Percentiles rank a stretch among this genome's conserved stretches.
phyloP scores from a whole-genome alignment of 2,888 invertebrate species.

The Latrodectus hesperus region DNA sequence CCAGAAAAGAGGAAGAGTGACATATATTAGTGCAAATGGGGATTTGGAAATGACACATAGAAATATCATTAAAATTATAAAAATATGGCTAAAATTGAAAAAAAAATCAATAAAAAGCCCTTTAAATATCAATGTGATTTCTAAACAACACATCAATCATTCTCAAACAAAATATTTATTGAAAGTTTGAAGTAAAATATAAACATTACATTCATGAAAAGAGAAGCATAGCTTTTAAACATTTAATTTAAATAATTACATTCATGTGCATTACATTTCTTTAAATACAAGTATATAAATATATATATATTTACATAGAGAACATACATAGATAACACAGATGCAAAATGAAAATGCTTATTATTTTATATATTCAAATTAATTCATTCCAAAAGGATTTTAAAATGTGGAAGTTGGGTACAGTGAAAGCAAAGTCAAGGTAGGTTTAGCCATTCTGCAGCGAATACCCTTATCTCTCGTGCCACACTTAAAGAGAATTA shows the following conservation, averaged over 20 bases:
- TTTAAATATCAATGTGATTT: background rate
- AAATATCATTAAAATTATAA: background rate
- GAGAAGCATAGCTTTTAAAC: background rate
- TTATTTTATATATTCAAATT: background rate
- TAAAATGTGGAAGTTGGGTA: slow-evolving; percentile 14
- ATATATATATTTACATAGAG: too few species aligned
- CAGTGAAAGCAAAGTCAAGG: slow-evolving; percentile 24
- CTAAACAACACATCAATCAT: background rate
- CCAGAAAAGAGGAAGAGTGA: slow-evolving; percentile 33
- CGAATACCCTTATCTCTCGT: slow-evolving; percentile 39
- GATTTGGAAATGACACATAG: slow-evolving; percentile 16
- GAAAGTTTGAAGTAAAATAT: background rate
- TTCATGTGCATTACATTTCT: background rate
- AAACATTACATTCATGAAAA: too few species aligned
- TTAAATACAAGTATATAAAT: background rate
- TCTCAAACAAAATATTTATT: background rate
- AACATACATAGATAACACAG: too few species aligned
- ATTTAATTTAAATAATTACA: background rate
- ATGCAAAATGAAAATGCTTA: background rate
- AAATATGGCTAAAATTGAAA: slow-evolving; percentile 10
- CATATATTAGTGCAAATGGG: slow-evolving; percentile 39
- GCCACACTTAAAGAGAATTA: slow-evolving; percentile 1
- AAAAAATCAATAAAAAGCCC: slow-evolving; percentile 12
- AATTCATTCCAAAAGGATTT: slow-evolving; percentile 46
- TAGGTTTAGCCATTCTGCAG: slow-evolving; percentile 62